These are phyloP conservation scores for Zoanthus solanderi DNA, from an alignment of 92 coral and sea anemone genomes.

Conservation along the genomic window DNA sequence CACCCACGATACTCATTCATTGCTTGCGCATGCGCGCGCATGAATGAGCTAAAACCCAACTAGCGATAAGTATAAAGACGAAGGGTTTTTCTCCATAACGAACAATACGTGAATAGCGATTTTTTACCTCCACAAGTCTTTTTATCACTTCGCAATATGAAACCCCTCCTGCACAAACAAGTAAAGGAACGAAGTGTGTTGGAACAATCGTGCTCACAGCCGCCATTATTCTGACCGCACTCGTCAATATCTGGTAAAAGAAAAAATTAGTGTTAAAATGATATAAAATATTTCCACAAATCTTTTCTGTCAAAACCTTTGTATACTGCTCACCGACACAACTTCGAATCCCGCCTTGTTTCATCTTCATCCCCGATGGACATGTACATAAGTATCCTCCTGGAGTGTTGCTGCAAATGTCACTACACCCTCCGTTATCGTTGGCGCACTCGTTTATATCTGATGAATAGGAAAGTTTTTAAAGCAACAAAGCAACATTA, in stretches of 20 bases:
- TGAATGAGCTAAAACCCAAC: too few species aligned
- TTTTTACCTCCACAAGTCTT: slow-evolving; percentile 44
- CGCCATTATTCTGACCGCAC: slow-evolving; percentile 62
- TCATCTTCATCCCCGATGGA: slow-evolving; percentile 73
- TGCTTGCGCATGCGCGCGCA: too few species aligned
- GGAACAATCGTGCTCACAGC: slow-evolving; percentile 66
- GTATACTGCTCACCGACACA: slow-evolving; percentile 53
- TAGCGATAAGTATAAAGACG: too few species aligned
- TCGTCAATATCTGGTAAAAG: slow-evolving; percentile 52
- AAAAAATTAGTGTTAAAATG: background rate
- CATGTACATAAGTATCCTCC: slow-evolving; percentile 82
- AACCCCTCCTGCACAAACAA: slow-evolving; percentile 67
- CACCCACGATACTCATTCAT: too few species aligned
- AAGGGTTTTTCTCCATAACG: too few species aligned
- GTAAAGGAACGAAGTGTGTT: slow-evolving; percentile 60
- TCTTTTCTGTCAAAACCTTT: too few species aligned
- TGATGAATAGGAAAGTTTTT: slow-evolving; percentile 9
- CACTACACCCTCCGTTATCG: slow-evolving; percentile 84
- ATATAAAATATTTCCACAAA: background rate
- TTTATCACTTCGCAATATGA: slow-evolving; percentile 37
- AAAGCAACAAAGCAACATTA: background rate
- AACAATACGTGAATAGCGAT: too few species aligned
- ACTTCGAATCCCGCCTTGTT: slow-evolving; percentile 61
- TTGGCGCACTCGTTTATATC: slow-evolving; percentile 87
- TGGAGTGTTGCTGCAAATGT: slow-evolving; percentile 76